phyloP scores from a whole-genome alignment of 92 coral and sea anemone genomes.

The Epizoanthus rinbou region DNA sequence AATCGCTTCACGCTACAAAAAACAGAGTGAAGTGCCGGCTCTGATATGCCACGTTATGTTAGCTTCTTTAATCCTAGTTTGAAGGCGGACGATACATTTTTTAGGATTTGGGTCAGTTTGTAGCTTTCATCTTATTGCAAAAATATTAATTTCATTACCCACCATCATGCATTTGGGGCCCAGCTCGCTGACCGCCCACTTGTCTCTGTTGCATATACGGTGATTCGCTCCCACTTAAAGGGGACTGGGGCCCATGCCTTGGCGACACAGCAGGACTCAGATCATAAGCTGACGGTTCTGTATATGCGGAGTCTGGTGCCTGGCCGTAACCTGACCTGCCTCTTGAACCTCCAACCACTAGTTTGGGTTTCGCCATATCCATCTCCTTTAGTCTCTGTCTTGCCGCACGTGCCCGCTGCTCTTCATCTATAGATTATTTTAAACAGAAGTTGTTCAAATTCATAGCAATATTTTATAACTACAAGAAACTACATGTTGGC shows the following conservation, averaged over 20 bases:
- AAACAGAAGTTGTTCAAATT: not conserved
- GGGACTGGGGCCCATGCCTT: slow-evolving; percentile 69
- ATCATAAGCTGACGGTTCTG: slow-evolving; percentile 66
- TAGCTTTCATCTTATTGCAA: no score
- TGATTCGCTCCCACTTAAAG: slow-evolving; percentile 56
- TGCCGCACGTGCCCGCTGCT: slow-evolving; percentile 72
- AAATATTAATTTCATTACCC: no score
- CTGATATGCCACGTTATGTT: no score
- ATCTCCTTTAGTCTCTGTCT: slow-evolving; percentile 73
- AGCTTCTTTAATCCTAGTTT: no score
- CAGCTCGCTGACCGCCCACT: slow-evolving; percentile 53
- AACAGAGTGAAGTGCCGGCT: no score
- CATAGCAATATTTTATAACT: no score
- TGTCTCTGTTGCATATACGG: slow-evolving; percentile 67
- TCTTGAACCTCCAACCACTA: slow-evolving; percentile 82
- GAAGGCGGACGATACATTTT: no score
- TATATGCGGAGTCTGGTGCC: slow-evolving; percentile 77
- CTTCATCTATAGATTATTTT: slow-evolving; percentile 66
- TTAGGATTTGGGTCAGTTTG: no score
- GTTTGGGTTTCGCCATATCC: slow-evolving; percentile 70
- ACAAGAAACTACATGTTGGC: no score
- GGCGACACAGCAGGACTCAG: slow-evolving; percentile 67
- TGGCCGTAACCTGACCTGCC: slow-evolving; percentile 89
- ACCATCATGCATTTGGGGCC: slow-evolving; percentile 52
- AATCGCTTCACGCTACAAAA: no score